These are phyloP conservation scores for Notolepis coatsorum DNA, from an alignment of 2,797 vertebrate species.

Conservation along the genomic window DNA sequence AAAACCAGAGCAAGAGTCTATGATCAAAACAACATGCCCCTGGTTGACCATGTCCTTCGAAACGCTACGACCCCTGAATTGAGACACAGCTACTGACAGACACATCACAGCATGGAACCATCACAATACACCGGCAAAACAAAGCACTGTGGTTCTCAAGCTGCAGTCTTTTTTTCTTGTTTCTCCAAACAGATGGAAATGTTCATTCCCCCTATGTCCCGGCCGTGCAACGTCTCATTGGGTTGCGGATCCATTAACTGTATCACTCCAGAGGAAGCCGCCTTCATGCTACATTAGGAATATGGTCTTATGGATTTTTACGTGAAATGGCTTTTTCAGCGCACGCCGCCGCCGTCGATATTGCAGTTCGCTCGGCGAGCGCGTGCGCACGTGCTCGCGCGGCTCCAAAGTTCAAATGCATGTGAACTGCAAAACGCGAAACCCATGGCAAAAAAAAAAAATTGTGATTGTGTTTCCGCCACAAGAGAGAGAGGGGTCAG, in stretches of 20 bases:
- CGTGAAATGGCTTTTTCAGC: constrained; percentile 57
- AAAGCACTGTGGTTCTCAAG: constrained; percentile 23
- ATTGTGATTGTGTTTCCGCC: no score
- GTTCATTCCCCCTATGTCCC: constrained; percentile 14
- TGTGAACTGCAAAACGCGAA: not conserved
- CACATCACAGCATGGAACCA: constrained; percentile 2
- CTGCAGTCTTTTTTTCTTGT: constrained; percentile 11
- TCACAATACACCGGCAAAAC: constrained; percentile 26
- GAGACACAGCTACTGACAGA: not conserved
- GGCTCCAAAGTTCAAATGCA: constrained; percentile 9
- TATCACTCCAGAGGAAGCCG: constrained; percentile 52
- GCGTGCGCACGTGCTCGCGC: no score
- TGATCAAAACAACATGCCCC: no score
- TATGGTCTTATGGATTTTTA: constrained; percentile 60
- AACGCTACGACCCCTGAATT: no score
- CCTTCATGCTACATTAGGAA: constrained; percentile 68
- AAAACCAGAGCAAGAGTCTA: no score
- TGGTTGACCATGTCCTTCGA: no score
- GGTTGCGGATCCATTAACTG: constrained; percentile 66
- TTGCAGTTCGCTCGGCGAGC: no score
- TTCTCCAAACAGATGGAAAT: constrained; percentile 41
- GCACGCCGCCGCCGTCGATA: constrained; percentile 37
- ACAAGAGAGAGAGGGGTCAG: not conserved
- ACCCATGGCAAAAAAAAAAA: no score
- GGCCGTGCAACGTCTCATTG: constrained; percentile 48